These are phyloP conservation scores for Uropsilus gracilis DNA, from an alignment of 2,113 vertebrate genomes.

Conservation along the genomic window DNA sequence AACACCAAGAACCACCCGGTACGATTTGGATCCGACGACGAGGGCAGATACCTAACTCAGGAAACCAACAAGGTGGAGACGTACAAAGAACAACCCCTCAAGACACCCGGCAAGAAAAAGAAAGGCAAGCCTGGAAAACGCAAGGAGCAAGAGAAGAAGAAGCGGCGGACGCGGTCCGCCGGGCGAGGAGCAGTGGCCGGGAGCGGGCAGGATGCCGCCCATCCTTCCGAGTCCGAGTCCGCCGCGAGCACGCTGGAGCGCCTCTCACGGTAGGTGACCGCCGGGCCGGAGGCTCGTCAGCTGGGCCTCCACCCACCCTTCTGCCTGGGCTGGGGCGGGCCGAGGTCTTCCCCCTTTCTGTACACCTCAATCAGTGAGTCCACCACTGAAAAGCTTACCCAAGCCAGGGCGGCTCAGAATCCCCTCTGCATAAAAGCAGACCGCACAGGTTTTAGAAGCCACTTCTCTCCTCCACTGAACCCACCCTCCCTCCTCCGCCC, in stretches of 20 bases:
- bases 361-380: background rate
- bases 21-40: constrained; percentile 88
- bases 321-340: background rate
- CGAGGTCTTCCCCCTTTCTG: background rate
- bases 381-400: background rate
- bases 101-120: constrained; percentile 91
- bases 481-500: background rate
- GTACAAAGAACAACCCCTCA: constrained; percentile 91
- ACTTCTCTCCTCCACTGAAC: background rate
- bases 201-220: constrained; percentile 81
- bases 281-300: background rate
- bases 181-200: constrained; percentile 67
- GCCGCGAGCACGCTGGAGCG: constrained; percentile 59
- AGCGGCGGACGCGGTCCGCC: constrained; percentile 89
- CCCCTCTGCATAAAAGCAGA: background rate
- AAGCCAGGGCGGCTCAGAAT: background rate
- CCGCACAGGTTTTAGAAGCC: background rate
- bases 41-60: constrained; percentile 91
- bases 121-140: constrained; percentile 93
- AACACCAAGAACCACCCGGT: constrained; percentile 93
- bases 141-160: constrained; percentile 95
- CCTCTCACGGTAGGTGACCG: constrained; percentile 78
- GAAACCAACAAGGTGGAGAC: constrained; percentile 95
- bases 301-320: background rate
- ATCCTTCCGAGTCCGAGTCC: constrained; percentile 79